phyloP scores from a whole-genome alignment of 2,113 vertebrate species.

The Parus major region DNA sequence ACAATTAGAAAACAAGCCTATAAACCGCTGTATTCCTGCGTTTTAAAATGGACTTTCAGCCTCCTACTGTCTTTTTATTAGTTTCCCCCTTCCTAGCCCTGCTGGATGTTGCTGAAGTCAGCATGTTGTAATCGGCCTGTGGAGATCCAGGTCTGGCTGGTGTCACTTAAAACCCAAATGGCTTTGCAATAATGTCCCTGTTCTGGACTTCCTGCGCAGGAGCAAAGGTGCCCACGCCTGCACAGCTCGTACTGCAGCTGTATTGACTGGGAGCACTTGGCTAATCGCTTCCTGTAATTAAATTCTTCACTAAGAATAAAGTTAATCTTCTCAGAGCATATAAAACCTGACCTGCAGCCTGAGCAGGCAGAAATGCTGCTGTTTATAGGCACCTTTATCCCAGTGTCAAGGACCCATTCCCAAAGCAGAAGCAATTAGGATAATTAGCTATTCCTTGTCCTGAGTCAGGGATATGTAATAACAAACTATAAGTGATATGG shows the following conservation, averaged over 20 bases:
- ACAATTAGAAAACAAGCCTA: conserved; percentile 40
- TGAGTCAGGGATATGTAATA: not conserved
- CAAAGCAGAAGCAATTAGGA: conserved; percentile 18
- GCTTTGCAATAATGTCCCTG: not conserved
- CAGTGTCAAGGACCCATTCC: not conserved
- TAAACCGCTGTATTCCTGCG: not conserved
- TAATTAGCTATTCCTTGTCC: not conserved
- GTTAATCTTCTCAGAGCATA: conserved; percentile 65
- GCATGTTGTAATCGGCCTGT: conserved; percentile 5
- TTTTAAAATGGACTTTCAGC: conserved; percentile 36
- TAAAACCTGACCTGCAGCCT: conserved; percentile 62
- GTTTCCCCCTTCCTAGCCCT: not conserved
- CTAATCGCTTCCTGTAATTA: conserved; percentile 72
- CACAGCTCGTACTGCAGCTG: not conserved
- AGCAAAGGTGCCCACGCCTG: not conserved
- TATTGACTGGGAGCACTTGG: conserved; percentile 43
- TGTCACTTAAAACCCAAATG: not conserved
- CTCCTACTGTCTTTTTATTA: conserved; percentile 47
- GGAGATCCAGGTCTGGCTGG: not conserved
- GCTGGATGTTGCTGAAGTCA: conserved; percentile 42
- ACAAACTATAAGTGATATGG: not conserved
- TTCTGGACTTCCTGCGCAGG: not conserved
- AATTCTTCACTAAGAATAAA: conserved; percentile 62
- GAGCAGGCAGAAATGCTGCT: not conserved
- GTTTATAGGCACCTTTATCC: conserved; percentile 9